These are phyloP conservation scores for Leptodactylus fallax DNA, from an alignment of 2,797 vertebrate genomes.

Conservation along the genomic window DNA sequence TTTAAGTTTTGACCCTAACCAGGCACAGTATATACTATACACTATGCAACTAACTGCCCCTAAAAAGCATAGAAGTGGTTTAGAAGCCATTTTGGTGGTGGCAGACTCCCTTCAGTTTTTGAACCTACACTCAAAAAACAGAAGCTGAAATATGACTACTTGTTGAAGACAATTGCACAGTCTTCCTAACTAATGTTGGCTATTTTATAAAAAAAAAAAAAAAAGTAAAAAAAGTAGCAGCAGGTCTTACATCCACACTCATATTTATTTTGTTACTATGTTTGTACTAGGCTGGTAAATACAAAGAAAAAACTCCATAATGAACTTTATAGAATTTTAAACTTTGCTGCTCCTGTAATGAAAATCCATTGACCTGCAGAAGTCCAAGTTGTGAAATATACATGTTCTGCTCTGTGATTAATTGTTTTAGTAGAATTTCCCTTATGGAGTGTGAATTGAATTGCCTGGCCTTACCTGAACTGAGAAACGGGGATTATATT, in stretches of 20 bases:
- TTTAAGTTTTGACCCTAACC: too few species aligned
- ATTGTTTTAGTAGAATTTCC: background rate
- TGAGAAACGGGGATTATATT: background rate
- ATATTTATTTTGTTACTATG: background rate
- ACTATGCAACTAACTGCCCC: too few species aligned
- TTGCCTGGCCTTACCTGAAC: background rate
- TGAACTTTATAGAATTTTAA: background rate
- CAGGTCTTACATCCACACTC: background rate
- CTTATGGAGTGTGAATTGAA: conserved; percentile 8
- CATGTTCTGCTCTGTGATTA: background rate
- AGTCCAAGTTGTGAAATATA: background rate
- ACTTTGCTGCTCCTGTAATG: background rate
- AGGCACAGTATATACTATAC: too few species aligned
- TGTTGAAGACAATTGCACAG: too few species aligned
- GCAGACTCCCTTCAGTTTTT: too few species aligned
- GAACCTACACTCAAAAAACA: too few species aligned
- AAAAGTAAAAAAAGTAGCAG: too few species aligned
- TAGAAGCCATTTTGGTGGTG: too few species aligned
- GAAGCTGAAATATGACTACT: too few species aligned
- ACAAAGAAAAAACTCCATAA: background rate
- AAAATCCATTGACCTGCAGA: background rate
- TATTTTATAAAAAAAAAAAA: too few species aligned
- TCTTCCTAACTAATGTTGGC: too few species aligned
- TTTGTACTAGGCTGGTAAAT: background rate
- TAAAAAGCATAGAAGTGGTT: too few species aligned